These are phyloP conservation scores for Callinectes sapidus DNA, from an alignment of 2,888 invertebrate species.

Conservation along the genomic window DNA sequence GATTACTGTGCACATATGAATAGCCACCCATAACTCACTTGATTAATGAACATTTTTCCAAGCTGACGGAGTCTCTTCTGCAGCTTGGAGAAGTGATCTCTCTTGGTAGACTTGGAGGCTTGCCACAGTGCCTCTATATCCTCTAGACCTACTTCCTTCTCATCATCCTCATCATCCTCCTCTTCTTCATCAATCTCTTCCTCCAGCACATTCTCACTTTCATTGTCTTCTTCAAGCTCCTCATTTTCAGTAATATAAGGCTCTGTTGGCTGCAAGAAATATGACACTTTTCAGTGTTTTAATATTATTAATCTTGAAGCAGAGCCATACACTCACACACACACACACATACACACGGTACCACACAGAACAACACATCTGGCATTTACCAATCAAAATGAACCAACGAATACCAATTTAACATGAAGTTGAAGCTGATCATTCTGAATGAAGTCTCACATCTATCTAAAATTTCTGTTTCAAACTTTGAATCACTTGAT, in stretches of 20 bases:
- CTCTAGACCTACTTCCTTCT: conserved; percentile 2
- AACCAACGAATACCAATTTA: no score
- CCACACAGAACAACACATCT: no score
- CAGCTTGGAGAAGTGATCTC: conserved; percentile 60
- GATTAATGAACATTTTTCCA: conserved; percentile 62
- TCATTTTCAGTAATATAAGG: conserved; percentile 51
- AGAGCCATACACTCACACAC: neutral
- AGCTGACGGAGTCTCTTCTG: conserved; percentile 50
- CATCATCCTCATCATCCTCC: conserved; percentile 45
- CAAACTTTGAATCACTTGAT: no score
- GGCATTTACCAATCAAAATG: no score
- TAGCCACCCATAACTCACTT: conserved; percentile 44
- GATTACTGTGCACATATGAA: neutral
- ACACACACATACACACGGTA: neutral
- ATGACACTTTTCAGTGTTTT: neutral
- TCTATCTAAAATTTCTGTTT: no score
- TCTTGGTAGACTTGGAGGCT: conserved; percentile 58
- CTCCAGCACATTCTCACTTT: conserved; percentile 48
- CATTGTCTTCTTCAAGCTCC: conserved; percentile 46
- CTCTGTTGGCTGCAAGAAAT: conserved; percentile 39
- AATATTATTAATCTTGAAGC: neutral
- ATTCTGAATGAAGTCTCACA: no score
- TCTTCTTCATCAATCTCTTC: conserved; percentile 46
- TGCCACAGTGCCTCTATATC: conserved; percentile 40
- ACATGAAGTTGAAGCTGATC: no score